Conservation (phyloP, 2,797 vertebrate species). For the Meda fulgida region DNA sequence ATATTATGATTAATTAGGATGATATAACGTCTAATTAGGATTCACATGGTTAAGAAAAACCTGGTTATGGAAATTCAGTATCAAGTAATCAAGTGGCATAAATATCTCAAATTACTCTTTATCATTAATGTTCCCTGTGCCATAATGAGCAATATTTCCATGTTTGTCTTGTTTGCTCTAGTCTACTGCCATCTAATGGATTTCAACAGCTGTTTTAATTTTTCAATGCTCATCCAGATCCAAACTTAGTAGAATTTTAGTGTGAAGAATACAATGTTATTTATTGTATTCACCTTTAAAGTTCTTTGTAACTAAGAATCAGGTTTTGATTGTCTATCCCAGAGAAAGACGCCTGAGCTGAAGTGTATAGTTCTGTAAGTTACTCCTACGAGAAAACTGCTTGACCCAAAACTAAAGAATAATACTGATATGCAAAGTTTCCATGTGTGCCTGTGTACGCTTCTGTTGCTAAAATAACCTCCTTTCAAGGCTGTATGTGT, state of each 20-base stretch:
- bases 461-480: constrained; percentile 46
- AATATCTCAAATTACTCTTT: neutral
- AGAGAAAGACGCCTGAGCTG: constrained; percentile 58
- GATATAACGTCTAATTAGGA: neutral
- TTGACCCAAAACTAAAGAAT: constrained; percentile 52
- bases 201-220: neutral
- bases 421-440: constrained; percentile 44
- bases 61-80: neutral
- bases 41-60: neutral
- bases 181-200: constrained; percentile 9
- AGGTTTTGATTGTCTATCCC: constrained; percentile 59
- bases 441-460: constrained; percentile 16
- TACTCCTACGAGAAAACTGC: constrained; percentile 57
- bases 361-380: constrained; percentile 61
- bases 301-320: constrained; percentile 30
- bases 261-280: neutral
- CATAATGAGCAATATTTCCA: neutral
- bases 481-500: constrained; percentile 22
- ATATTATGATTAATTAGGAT: neutral
- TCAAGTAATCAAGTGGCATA: neutral
- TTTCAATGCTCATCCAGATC: neutral
- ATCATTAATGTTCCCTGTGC: neutral
- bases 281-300: neutral
- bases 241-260: neutral
- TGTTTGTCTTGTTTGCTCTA: neutral